Evolutionary conservation across 1,140 invertebrate genomes (phyloP).

Genomic region (Lepidurus apus): DNA sequence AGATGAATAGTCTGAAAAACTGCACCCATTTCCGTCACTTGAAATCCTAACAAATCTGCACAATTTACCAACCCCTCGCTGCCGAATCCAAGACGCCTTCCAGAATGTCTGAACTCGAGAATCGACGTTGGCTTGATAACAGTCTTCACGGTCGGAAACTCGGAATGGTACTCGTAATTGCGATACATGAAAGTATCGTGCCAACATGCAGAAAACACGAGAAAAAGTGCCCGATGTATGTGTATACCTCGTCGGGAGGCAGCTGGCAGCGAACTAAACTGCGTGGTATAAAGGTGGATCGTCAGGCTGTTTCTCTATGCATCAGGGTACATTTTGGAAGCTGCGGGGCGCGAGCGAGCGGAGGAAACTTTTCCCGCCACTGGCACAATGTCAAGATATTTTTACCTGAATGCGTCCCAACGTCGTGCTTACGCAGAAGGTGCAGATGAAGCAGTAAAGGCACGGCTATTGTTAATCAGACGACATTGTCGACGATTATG

Average conservation of each 20-base stretch:
- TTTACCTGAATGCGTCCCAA: not conserved
- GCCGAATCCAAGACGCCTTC: too few relatives aligned
- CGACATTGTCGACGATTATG: not conserved
- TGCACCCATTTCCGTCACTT: not conserved
- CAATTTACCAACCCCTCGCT: too few relatives aligned
- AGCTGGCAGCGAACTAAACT: not conserved
- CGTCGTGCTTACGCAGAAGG: not conserved
- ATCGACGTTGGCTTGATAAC: not conserved
- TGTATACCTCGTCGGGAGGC: not conserved
- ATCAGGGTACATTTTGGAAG: not conserved
- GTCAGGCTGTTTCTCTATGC: not conserved
- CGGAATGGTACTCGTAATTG: not conserved
- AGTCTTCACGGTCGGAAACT: not conserved
- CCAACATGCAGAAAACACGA: not conserved
- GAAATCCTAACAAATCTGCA: not conserved
- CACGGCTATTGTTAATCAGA: not conserved
- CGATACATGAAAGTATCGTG: not conserved
- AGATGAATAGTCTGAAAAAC: not conserved
- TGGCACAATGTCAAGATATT: constrained; percentile 17
- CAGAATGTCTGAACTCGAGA: too few relatives aligned
- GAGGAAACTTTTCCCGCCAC: not conserved
- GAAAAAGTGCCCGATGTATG: too few relatives aligned
- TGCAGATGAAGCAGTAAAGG: not conserved
- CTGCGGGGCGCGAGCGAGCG: not conserved
- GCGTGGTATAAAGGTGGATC: not conserved